These are phyloP conservation scores for Machaerirhynchus nigripectus DNA, from an alignment of 2,113 vertebrate species.

Conservation along the genomic window DNA sequence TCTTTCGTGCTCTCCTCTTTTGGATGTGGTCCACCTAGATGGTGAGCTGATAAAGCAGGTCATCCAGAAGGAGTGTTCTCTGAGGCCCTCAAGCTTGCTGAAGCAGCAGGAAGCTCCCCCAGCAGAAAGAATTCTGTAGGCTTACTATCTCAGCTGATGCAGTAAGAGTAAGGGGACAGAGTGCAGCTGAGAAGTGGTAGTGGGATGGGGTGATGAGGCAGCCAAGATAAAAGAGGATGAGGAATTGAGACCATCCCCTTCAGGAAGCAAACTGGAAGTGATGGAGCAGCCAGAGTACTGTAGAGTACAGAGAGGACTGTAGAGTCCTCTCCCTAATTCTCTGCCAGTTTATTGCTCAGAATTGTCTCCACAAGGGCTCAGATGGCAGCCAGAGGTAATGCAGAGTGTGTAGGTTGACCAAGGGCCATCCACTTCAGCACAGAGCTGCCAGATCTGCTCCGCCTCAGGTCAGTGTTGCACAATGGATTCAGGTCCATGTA, in stretches of 20 bases:
- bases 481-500: neutral
- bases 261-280: neutral
- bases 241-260: neutral
- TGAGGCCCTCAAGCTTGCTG: neutral
- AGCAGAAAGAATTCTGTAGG: neutral
- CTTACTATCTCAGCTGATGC: neutral
- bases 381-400: neutral
- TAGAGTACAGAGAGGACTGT: too few species aligned
- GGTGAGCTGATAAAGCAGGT: neutral
- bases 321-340: neutral
- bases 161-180: neutral
- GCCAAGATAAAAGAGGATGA: neutral
- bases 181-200: neutral
- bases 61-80: neutral
- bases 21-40: neutral
- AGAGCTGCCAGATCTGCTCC: neutral
- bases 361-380: neutral
- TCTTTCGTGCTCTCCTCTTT: neutral
- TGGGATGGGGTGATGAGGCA: neutral
- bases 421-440: accelerated
- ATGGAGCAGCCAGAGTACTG: neutral
- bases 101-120: neutral
- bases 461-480: neutral
- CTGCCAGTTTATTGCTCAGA: neutral
- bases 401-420: neutral